A percentile compares a stretch with the other conserved stretches of the same genome.
Conservation (phyloP, 2,113 vertebrate species). For the Pygathrix nemaeus region DNA sequence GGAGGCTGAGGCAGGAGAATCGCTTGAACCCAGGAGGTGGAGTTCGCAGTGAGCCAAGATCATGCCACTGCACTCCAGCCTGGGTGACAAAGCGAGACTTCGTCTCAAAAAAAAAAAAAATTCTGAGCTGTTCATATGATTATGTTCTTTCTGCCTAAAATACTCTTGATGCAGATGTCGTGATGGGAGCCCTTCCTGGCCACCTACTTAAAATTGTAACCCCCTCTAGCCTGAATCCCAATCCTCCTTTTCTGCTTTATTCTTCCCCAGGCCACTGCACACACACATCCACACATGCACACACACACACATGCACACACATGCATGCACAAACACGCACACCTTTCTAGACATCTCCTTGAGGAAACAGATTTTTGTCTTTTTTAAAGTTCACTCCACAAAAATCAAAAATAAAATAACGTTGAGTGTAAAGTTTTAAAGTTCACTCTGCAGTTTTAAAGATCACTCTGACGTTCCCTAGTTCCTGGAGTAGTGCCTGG, state of each 20-base stretch:
- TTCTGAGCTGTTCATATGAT: neutral
- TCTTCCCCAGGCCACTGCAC: neutral
- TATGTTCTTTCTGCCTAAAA: neutral
- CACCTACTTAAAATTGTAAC: neutral
- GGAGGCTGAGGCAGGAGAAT: no score
- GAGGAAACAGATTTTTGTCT: neutral
- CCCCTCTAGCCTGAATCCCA: neutral
- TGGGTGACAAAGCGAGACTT: no score
- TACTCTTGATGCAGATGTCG: neutral
- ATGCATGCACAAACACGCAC: neutral
- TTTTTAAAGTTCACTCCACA: neutral
- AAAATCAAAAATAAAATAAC: no score
- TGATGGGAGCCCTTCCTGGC: neutral
- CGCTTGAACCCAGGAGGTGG: no score
- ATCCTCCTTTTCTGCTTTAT: neutral
- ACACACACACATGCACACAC: fast-evolving
- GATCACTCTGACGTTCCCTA: no score
- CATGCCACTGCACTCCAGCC: no score
- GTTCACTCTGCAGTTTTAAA: neutral
- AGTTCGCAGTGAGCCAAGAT: no score
- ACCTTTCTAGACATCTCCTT: neutral
- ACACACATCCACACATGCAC: fast-evolving
- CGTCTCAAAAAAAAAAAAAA: neutral
- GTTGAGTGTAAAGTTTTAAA: neutral
- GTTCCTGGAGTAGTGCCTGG: neutral